A percentile compares a stretch with the other conserved stretches of the same genome.
Conservation (phyloP, 1,140 invertebrate genomes). For the Lucilia cuprina region DNA sequence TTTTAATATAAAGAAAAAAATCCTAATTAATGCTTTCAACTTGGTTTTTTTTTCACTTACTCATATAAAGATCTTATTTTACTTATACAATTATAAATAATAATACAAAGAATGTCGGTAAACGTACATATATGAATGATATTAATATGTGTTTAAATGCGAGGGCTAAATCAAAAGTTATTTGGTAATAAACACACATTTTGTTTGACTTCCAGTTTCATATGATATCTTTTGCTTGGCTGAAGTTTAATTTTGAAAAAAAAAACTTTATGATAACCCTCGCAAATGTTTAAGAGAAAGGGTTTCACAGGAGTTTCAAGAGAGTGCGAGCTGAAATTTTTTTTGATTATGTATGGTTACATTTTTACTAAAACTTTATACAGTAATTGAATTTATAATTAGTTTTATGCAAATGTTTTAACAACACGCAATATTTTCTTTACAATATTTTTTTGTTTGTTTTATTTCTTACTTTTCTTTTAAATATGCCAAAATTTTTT, state of each 20-base stretch:
- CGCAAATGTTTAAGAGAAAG: not conserved
- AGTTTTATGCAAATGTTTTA: constrained; percentile 34
- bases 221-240: no score
- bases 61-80: not conserved
- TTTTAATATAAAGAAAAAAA: not conserved
- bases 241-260: not conserved
- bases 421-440: constrained; percentile 27
- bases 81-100: not conserved
- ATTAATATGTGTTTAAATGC: not conserved
- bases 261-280: not conserved
- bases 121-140: not conserved
- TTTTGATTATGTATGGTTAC: not conserved
- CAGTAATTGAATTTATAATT: constrained; percentile 35
- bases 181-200: no score
- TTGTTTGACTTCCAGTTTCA: no score
- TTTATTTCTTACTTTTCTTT: not conserved
- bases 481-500: not conserved
- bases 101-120: not conserved
- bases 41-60: not conserved
- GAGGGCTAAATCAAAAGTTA: no score
- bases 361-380: constrained; percentile 19
- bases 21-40: constrained; percentile 2
- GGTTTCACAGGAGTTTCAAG: not conserved
- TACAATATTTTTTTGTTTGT: not conserved
- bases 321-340: not conserved